Base-by-base conservation (phyloP, 2,113 vertebrate species). In the Butorides virescens region DNA sequence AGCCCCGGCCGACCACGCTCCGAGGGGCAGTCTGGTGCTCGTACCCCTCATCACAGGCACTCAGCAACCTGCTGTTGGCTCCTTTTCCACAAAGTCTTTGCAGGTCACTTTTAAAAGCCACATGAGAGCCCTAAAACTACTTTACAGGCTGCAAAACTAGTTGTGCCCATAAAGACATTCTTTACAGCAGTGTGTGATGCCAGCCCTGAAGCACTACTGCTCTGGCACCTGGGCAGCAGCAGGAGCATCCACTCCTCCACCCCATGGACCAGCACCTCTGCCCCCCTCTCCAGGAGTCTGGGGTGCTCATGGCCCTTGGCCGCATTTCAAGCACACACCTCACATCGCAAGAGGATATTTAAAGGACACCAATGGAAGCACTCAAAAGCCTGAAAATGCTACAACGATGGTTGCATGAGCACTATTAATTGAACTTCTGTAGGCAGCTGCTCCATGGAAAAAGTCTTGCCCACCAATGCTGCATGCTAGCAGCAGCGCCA, bases 21-120 rank as follows among this genome's bases (percentile, higher is more conserved):
- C 0, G 0, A 34, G 9, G 5, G 25, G 9, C 42, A 34, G 34
- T 7, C 53, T 7, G 23, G 34, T 4, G 15, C 82, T 74, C 11
- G 0, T 0, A 52, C 2, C 13, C 16, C 58, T 26, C 36, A 25
- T 13, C 71, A 44, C 25, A 53, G 16, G 19, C 50, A 70, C 42
- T 39, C 75, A 46, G 32, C 20, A 86, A 67, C 15, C 5, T 49
- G 21, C n/a, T n/a, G 14, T 30, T 34, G 16, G 22, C 44, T 82
- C 32, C 46, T 85, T 34, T 71, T 44, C 50, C 0, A 1, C 13
- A 39, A 77, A 39, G 30, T 55, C 59, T 68, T 56, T 15, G 11
- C 36, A 84, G 36, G 37, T 63, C 67, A 66, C 65, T 70, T 92
- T 76, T 71, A 63, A 81, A 90, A 85, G 73, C 44, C 70, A 82